Evolutionary conservation across 2,888 invertebrate species (phyloP), one percentile per base, ranked within the genome.

Genomic region (Leptothorax acervorum): DNA sequence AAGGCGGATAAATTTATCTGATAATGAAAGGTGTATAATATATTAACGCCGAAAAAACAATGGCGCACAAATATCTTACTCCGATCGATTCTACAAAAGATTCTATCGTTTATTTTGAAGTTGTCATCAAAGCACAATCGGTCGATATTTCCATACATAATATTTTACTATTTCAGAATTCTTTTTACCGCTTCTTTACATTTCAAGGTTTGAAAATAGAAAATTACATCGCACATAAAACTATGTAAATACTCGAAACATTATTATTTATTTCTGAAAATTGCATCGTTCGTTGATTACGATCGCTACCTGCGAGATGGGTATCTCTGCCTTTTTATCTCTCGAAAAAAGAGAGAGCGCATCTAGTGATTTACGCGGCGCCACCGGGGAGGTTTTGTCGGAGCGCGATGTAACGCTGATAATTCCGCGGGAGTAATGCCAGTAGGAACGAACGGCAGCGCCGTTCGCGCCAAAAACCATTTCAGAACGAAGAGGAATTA

Each of bases 351-450:
- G 45, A 45, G 63, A 65, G 39, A 23, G 55, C 60, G 45, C 42
- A 45, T 63, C 55, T 68, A 68, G 83, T 85, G 83, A 83, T 89
- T 84, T 90, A 82, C 85, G 81, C 76, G 82, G 73, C 75, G 66
- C 45, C 66, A 51, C 35, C 42, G 57, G 48, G 31, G 28, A 79
- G 65, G 79, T 75, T 75, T 63, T 74, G 88, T 68, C 73, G 84
- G 66, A 68, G 28, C 70, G 85, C 42, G 35, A 74, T 85, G 88
- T 87, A 88, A 87, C 87, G 82, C 86, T 85, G 86, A 86, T 88
- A 86, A 90, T 90, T 86, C 78, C 71, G 84, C 39, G 45, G 45
- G 87, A 87, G 85, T 85, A 89, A 90, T 85, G 84, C 63, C 85
- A 74, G 53, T 68, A 42, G 48, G 28, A 60, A 73, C 48, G 48